Base-by-base conservation (phyloP, 2,113 vertebrate species). In the Tupaia chinensis region DNA sequence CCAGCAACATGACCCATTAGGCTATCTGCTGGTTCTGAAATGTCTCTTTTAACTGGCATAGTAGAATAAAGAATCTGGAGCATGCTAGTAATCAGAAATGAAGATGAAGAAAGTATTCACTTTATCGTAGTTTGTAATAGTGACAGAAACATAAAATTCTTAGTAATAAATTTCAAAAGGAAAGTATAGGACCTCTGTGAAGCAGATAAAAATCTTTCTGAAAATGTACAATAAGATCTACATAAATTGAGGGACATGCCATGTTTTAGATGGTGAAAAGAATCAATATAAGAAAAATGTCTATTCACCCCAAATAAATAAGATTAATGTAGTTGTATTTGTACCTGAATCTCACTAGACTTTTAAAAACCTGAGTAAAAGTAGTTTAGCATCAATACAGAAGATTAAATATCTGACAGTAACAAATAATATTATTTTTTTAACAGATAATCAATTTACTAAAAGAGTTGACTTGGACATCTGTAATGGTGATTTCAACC, bases 341-440 rank as follows among this genome's bases (percentile, higher is more conserved):
- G 44, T 73, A 70, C 9, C 5, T 76, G 72, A 73, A 74, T 34
- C 53, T 12, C 22, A 80, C 17, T 32, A 53, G 63, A 3, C 23
- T 79, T 63, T 63, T 65, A 15, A 34, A 93, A 27, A 9, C 7
- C n/a, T 81, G 15, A 32, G 4, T 13, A 93, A 89, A 66, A 60
- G 89, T 89, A 66, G n/a, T 80, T 93, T 69, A 86, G 44, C 72
- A 29, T 74, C 61, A 86, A 86, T 16, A 85, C 60, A 79, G 66
- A 73, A 73, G 66, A 60, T 86, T 80, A 74, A 89, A 34, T 68
- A 66, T 93, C 32, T 90, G 34, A 60, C 79, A 32, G n/a, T 80
- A 60, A 66, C 27, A n/a, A 68, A 32, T 73, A 68, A 19, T 34
- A 15, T 72, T 61, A 44, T 44, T 44, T 44, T 44, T 44, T 44